Conservation (phyloP, 2,888 invertebrate species). For the Orchesella flavescens region DNA sequence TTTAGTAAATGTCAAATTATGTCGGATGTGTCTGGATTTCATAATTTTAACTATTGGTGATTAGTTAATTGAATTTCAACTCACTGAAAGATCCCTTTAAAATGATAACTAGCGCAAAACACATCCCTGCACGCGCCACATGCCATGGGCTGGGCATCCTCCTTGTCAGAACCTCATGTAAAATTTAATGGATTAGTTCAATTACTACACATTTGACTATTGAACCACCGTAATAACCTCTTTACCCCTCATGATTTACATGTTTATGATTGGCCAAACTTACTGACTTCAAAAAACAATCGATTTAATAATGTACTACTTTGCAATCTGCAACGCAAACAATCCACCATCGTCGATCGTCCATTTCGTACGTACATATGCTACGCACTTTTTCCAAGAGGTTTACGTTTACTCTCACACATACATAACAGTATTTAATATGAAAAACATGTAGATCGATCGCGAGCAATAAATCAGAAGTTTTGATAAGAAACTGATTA, state of each 20-base stretch:
- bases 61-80: too few relatives aligned
- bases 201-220: background rate
- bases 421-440: background rate
- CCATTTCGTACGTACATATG: background rate
- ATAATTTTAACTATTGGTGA: too few relatives aligned
- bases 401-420: too few relatives aligned
- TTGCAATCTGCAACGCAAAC: too few relatives aligned
- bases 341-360: too few relatives aligned
- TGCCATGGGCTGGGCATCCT: conserved; percentile 36
- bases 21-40: too few relatives aligned
- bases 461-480: conserved; percentile 36
- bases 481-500: conserved; percentile 23
- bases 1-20: too few relatives aligned
- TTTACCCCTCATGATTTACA: conserved; percentile 14
- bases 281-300: too few relatives aligned
- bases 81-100: too few relatives aligned
- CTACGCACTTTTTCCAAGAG: conserved; percentile 8
- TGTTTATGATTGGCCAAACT: background rate
- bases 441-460: too few relatives aligned
- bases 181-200: conserved; percentile 21
- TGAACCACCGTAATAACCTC: background rate
- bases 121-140: conserved; percentile 19
- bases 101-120: too few relatives aligned
- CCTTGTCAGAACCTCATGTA: conserved; percentile 1
- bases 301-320: too few relatives aligned